Base-by-base conservation (phyloP, 2,797 vertebrate species). In the Myripristis jacobus region DNA sequence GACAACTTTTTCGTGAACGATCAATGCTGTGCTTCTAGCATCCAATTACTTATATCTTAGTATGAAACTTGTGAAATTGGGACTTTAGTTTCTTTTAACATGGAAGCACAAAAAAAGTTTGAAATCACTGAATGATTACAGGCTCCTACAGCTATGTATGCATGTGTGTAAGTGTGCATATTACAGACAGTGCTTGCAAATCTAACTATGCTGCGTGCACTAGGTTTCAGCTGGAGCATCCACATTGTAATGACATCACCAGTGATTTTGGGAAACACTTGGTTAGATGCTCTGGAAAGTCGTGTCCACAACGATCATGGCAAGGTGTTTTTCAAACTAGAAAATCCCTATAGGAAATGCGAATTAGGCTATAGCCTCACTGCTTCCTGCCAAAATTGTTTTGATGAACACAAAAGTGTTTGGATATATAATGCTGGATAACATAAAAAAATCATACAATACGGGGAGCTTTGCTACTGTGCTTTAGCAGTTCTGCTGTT, bases 301-400 rank as follows among this genome's bases (percentile, higher is more conserved):
- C 38, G 31, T 58, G 50, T 51, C 19, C 48, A 73, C 43, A 70
- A 56, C 44, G 63, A 44, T 66, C 73, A 65, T 62, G 25, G 70
- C 46, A 73, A 62, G 48, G 31, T 19, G 36, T 19, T 58, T 27
- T 29, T 21, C 69, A 57, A 72, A 59, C 55, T 24, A 16, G 54
- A 25, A 56, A 60, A 41, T 61, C 3, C 51, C 77, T 62, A 70
- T 54, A n/a, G 66, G 52, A 52, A 67, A 75, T 60, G 67, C 61
- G 51, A 73, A 69, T 73, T 77, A 24, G 36, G 22, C 38, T 27
- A 73, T 60, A 56, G 57, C 48, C 18, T 9, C 56, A 44, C 48
- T 56, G 34, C 55, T 19, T 4, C 29, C 51, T 19, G 36, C 51
- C 63, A 48, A 51, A 63, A 59, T 59, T n/a, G n/a, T n/a, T n/a